Evolutionary conservation across 2,888 invertebrate genomes (phyloP).

Genomic region (Hirudinaria manillensis): DNA sequence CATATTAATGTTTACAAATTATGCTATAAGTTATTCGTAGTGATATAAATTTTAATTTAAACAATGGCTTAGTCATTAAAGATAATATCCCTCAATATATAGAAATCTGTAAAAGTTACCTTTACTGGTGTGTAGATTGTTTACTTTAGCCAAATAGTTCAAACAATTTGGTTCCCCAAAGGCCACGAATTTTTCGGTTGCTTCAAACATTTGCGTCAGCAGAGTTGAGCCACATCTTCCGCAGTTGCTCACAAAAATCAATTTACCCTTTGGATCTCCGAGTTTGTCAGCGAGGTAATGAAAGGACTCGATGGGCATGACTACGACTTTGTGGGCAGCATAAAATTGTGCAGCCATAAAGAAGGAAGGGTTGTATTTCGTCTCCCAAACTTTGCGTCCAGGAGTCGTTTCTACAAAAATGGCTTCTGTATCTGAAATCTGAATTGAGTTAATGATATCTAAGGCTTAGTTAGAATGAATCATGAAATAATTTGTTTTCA

Average conservation of each 20-base stretch:
- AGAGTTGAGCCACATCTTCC: conserved; percentile 37
- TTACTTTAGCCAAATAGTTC: conserved; percentile 27
- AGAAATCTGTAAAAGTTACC: neutral
- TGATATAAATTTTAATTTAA: neutral
- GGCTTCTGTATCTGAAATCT: conserved; percentile 29
- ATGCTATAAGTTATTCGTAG: too few relatives aligned
- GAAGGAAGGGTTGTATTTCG: conserved; percentile 27
- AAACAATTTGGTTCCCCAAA: conserved; percentile 34
- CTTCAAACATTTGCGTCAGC: conserved; percentile 35
- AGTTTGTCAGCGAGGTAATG: conserved; percentile 33
- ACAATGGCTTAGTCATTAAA: neutral
- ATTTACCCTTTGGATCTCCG: conserved; percentile 29
- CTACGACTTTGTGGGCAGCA: conserved; percentile 30
- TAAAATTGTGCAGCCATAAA: conserved; percentile 32
- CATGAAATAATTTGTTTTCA: neutral
- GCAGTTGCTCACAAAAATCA: conserved; percentile 36
- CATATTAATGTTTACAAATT: too few relatives aligned
- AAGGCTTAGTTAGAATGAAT: neutral
- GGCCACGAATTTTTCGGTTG: conserved; percentile 29
- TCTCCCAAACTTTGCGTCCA: conserved; percentile 28
- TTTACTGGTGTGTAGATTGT: neutral
- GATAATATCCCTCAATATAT: neutral
- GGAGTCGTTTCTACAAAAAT: conserved; percentile 34
- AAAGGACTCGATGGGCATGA: conserved; percentile 31
- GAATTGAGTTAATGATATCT: neutral